phyloP scores from a whole-genome alignment of 1,140 invertebrate species.

The Drosophila leontia region DNA sequence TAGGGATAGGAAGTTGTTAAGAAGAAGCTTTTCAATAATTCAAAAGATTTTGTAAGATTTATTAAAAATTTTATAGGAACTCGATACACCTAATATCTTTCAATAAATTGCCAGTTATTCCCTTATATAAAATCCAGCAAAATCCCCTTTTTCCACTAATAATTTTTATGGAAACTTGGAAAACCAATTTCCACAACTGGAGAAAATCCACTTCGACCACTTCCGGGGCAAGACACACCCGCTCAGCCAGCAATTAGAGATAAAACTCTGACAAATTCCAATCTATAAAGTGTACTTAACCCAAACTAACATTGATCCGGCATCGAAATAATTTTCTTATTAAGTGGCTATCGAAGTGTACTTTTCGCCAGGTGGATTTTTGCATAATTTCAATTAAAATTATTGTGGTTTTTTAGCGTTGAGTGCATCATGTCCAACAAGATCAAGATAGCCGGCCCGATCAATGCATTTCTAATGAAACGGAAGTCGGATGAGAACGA shows the following conservation, averaged over 20 bases:
- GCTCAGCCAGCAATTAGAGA: slow-evolving; percentile 3
- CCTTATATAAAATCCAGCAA: background rate
- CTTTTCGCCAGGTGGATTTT: slow-evolving; percentile 45
- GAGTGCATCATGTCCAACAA: slow-evolving; percentile 70
- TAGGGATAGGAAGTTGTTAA: background rate
- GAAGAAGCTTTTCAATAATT: background rate
- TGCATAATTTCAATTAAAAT: slow-evolving; percentile 71
- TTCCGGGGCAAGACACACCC: slow-evolving; percentile 18
- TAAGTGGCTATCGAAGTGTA: slow-evolving; percentile 48
- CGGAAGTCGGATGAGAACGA: slow-evolving; percentile 51
- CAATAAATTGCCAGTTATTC: background rate
- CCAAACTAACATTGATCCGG: slow-evolving; percentile 37
- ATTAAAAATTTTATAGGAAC: no score
- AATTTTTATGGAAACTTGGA: background rate
- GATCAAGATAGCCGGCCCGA: slow-evolving; percentile 67
- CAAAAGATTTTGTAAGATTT: background rate
- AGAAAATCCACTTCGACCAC: background rate
- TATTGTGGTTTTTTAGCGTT: slow-evolving; percentile 67
- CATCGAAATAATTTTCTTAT: slow-evolving; percentile 35
- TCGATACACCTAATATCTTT: background rate
- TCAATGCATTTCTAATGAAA: slow-evolving; percentile 65
- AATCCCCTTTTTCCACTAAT: background rate
- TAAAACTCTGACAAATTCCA: slow-evolving; percentile 27
- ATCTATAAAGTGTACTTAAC: slow-evolving; percentile 43
- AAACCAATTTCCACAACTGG: slow-evolving; percentile 7